phyloP scores from a whole-genome alignment of 1,140 invertebrate species.

The Lasioglossum albipes region DNA sequence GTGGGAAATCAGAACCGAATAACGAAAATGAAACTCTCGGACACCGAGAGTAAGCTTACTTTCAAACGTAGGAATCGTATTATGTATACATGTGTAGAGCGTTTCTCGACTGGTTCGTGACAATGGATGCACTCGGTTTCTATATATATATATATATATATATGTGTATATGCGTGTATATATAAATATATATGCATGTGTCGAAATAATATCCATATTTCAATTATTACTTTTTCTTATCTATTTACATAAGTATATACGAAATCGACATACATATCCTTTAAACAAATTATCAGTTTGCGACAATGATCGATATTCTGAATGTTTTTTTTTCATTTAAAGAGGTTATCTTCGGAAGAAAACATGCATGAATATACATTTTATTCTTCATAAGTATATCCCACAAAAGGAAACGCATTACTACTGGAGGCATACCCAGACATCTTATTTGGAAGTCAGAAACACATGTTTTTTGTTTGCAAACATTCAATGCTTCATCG shows the following conservation, averaged over 20 bases:
- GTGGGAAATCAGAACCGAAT: not conserved
- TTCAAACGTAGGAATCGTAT: not conserved
- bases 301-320: not conserved
- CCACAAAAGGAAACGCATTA: slow-evolving; percentile 5
- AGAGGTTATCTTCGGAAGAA: not conserved
- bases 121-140: not conserved
- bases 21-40: not conserved
- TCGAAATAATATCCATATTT: no score
- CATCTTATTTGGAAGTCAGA: slow-evolving; percentile 38
- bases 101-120: not conserved
- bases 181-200: no score
- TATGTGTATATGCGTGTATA: no score
- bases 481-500: slow-evolving; percentile 69
- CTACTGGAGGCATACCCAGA: not conserved
- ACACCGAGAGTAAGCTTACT: not conserved
- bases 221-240: not conserved
- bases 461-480: slow-evolving; percentile 32
- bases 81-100: no score
- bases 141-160: no score
- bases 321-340: not conserved
- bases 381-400: not conserved
- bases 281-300: not conserved
- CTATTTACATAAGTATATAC: not conserved
- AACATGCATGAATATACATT: not conserved
- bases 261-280: not conserved